Percentiles rank a stretch among this genome's conserved stretches.
These are phyloP conservation scores for Sinotaia quadrata DNA, from an alignment of 2,888 invertebrate genomes.

Conservation along the genomic window DNA sequence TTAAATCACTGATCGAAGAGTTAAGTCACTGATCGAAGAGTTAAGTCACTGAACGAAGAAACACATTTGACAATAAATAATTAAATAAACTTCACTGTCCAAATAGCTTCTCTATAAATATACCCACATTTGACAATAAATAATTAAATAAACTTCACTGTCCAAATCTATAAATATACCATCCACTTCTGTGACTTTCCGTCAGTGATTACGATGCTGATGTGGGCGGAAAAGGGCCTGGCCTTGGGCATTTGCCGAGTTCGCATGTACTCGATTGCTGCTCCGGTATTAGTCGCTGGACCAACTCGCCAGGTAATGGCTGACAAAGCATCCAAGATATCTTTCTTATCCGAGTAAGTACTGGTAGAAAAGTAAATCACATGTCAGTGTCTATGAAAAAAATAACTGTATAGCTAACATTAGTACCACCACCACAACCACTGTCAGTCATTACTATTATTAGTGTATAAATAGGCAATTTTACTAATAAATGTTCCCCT, in stretches of 20 bases:
- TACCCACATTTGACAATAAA: no score
- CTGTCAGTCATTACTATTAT: constrained; percentile 6
- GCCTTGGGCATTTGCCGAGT: constrained; percentile 23
- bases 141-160: no score
- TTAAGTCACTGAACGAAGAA: no score
- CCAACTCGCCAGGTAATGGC: constrained; percentile 28
- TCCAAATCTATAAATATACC: no score
- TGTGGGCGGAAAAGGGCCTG: constrained; percentile 30
- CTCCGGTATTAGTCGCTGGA: constrained; percentile 23
- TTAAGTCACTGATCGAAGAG: no score
- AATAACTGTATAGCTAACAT: constrained; percentile 4
- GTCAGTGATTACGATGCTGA: constrained; percentile 42
- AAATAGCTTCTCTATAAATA: no score
- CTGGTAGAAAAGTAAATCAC: no score
- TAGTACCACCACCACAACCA: constrained; percentile 10
- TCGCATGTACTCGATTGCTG: constrained; percentile 36
- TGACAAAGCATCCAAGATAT: constrained; percentile 21
- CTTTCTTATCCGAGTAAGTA: constrained; percentile 21
- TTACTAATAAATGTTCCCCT: constrained; percentile 10
- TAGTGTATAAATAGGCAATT: constrained; percentile 1
- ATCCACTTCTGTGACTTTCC: constrained; percentile 30
- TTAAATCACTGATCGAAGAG: no score
- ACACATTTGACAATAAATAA: no score
- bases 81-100: no score
- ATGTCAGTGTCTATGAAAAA: no score